phyloP scores from a whole-genome alignment of 1,140 invertebrate species.

The Ericerus pela region DNA sequence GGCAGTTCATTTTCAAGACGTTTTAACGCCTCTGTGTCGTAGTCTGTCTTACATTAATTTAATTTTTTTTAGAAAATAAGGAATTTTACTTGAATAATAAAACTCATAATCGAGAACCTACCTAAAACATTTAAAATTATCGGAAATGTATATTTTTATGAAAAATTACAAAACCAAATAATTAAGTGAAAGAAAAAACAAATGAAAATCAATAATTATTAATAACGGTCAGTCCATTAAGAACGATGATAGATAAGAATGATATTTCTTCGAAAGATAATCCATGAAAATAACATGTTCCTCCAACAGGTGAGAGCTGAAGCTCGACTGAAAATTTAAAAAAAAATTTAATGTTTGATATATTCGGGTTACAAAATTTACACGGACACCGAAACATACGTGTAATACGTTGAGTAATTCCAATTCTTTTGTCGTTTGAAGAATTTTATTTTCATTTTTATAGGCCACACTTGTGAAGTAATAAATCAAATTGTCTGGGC shows the following conservation, averaged over 20 bases:
- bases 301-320: background rate
- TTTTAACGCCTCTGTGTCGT: too few relatives aligned
- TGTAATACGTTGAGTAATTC: background rate
- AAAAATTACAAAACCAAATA: too few relatives aligned
- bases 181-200: too few relatives aligned
- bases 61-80: too few relatives aligned
- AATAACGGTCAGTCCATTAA: background rate
- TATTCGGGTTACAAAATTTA: background rate
- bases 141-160: too few relatives aligned
- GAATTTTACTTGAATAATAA: too few relatives aligned
- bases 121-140: too few relatives aligned
- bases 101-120: too few relatives aligned
- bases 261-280: background rate
- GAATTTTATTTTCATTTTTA: background rate
- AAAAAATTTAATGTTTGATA: background rate
- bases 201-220: too few relatives aligned
- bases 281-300: background rate
- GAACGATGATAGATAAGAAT: background rate
- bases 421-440: background rate
- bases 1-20: too few relatives aligned
- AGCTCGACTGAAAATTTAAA: background rate
- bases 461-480: background rate
- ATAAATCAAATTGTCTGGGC: background rate
- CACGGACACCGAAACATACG: background rate
- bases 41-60: too few relatives aligned